Percentiles rank a stretch among this genome's conserved stretches.
Conservation (phyloP, 1,140 invertebrate species). For the Fopius arisanus region DNA sequence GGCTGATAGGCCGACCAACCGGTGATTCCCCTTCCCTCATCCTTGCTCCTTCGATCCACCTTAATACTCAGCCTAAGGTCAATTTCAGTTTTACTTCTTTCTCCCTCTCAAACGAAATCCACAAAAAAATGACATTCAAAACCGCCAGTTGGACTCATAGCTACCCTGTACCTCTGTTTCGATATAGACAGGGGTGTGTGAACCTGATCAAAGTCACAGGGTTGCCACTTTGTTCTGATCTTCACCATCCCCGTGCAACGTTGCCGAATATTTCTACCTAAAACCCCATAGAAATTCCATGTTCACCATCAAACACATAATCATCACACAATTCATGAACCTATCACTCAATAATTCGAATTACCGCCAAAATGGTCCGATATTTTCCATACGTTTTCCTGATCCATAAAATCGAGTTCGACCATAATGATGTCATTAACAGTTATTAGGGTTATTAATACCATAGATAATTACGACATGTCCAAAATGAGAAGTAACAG, state of each 20-base stretch:
- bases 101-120: neutral
- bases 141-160: neutral
- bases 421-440: too few species aligned
- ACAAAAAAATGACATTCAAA: neutral
- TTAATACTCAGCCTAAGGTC: neutral
- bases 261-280: neutral
- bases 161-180: conserved; percentile 3
- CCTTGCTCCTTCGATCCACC: conserved; percentile 21
- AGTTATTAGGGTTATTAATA: too few species aligned
- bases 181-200: conserved; percentile 33
- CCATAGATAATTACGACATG: too few species aligned
- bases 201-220: conserved; percentile 40
- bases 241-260: neutral
- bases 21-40: conserved; percentile 4
- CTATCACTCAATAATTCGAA: too few species aligned
- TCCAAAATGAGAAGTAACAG: too few species aligned
- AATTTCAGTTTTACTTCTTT: neutral
- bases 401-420: too few species aligned
- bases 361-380: too few species aligned
- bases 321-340: too few species aligned
- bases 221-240: conserved; percentile 39
- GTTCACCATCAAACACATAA: too few species aligned
- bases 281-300: too few species aligned
- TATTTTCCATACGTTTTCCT: too few species aligned
- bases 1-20: conserved; percentile 48